Evolutionary conservation across 2,888 invertebrate genomes (phyloP).

Genomic region (Ennomos quercinarius): DNA sequence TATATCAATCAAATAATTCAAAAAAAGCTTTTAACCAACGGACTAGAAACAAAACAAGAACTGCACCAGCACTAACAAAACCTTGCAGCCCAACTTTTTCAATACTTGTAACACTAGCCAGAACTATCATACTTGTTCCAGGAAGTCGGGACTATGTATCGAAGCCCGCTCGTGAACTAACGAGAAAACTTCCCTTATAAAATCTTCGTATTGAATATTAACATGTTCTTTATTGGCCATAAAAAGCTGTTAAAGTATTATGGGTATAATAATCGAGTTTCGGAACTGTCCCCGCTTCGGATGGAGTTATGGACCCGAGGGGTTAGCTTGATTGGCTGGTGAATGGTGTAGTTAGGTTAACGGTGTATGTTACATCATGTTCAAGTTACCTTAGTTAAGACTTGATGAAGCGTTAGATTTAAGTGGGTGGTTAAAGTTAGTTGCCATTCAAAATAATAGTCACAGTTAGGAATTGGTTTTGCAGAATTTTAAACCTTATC

Average conservation of each 20-base stretch:
- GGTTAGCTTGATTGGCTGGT: constrained; percentile 51
- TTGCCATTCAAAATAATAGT: constrained; percentile 19
- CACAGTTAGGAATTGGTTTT: not conserved
- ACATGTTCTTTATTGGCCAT: constrained; percentile 71
- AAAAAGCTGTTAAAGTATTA: constrained; percentile 58
- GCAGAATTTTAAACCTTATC: not conserved
- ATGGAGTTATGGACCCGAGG: constrained; percentile 50
- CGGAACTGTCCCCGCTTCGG: constrained; percentile 47
- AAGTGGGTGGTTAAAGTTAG: constrained; percentile 17
- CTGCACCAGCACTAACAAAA: constrained; percentile 17
- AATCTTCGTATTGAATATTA: constrained; percentile 78
- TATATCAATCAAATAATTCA: too few relatives aligned
- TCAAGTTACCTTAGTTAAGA: constrained; percentile 22
- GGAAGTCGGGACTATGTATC: constrained; percentile 47
- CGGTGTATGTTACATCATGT: constrained; percentile 18
- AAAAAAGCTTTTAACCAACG: too few relatives aligned
- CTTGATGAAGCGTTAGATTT: constrained; percentile 20
- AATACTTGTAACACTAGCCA: constrained; percentile 34
- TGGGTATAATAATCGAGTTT: constrained; percentile 62
- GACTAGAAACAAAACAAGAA: not conserved
- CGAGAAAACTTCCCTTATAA: constrained; percentile 76
- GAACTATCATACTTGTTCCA: constrained; percentile 31
- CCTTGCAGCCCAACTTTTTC: constrained; percentile 29
- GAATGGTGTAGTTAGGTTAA: constrained; percentile 40
- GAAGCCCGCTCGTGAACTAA: constrained; percentile 61